phyloP scores from a whole-genome alignment of 2,113 vertebrate genomes.

The Brachyhypopomus gauderio region DNA sequence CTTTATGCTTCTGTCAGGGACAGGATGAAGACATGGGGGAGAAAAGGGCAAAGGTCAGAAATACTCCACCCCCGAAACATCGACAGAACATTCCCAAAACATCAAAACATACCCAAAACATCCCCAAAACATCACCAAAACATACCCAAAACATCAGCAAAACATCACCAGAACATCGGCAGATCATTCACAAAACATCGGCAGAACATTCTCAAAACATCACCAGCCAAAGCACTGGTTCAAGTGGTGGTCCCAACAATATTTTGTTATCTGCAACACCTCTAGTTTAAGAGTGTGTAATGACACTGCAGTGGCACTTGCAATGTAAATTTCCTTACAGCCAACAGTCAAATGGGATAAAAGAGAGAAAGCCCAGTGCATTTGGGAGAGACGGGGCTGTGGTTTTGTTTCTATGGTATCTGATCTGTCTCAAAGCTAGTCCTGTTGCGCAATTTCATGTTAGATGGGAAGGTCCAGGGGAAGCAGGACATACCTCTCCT shows the following conservation, averaged over 20 bases:
- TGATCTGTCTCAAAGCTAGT: conserved; percentile 19
- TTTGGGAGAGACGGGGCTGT: not conserved
- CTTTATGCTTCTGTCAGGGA: conserved; percentile 88
- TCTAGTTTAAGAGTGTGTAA: no score
- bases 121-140: no score
- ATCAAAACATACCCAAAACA: no score
- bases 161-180: no score
- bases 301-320: no score
- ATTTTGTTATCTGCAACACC: not conserved
- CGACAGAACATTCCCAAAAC: not conserved
- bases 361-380: not conserved
- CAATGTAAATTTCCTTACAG: not conserved
- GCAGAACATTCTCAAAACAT: no score
- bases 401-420: not conserved
- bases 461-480: conserved; percentile 9
- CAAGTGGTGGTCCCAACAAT: no score
- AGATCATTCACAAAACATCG: no score
- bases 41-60: not conserved
- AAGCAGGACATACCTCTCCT: conserved; percentile 27
- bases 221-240: no score
- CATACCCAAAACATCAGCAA: no score
- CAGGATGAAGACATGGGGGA: not conserved
- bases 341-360: not conserved
- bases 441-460: conserved; percentile 23
- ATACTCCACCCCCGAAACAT: not conserved